Percentiles rank a stretch among this genome's conserved stretches.
These are phyloP conservation scores for Drosophila biarmipes DNA, from an alignment of 1,140 invertebrate genomes.

Conservation along the genomic window DNA sequence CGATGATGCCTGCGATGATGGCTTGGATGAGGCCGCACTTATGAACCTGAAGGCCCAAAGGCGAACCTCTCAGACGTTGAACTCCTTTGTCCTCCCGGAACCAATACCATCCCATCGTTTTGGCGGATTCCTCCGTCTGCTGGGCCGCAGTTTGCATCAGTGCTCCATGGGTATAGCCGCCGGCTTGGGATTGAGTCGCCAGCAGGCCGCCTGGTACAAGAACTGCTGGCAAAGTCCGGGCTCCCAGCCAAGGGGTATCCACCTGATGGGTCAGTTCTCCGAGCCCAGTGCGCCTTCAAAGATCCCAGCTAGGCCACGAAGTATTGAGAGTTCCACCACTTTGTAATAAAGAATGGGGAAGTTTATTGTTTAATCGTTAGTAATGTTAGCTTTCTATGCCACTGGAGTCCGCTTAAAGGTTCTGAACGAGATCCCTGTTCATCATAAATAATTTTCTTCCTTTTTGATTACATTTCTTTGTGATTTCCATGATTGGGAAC, in stretches of 20 bases:
- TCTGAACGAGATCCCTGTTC: too few relatives aligned
- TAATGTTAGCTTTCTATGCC: too few relatives aligned
- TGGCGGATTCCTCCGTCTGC: slow-evolving; percentile 5
- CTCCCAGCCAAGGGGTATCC: slow-evolving; percentile 9
- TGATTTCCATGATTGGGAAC: slow-evolving; percentile 21
- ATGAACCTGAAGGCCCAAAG: background rate
- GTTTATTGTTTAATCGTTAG: too few relatives aligned
- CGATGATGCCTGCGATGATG: background rate
- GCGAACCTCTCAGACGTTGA: background rate
- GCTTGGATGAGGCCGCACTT: background rate
- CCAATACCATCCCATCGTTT: background rate
- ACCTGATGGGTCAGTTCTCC: background rate
- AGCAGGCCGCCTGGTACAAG: slow-evolving; percentile 59
- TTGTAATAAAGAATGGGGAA: background rate
- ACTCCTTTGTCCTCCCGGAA: background rate
- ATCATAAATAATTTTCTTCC: too few relatives aligned
- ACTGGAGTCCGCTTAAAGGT: too few relatives aligned
- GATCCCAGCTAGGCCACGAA: too few relatives aligned
- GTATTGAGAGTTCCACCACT: background rate
- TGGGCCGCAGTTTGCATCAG: slow-evolving; percentile 24
- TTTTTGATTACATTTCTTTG: slow-evolving; percentile 19
- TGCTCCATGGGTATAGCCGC: slow-evolving; percentile 33
- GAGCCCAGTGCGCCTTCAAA: background rate
- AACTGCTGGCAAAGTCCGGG: slow-evolving; percentile 58
- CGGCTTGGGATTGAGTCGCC: slow-evolving; percentile 53